A percentile compares a stretch with the other conserved stretches of the same genome.
Conservation (phyloP, 2,888 invertebrate genomes). For the Acanthosepion lycidas region DNA sequence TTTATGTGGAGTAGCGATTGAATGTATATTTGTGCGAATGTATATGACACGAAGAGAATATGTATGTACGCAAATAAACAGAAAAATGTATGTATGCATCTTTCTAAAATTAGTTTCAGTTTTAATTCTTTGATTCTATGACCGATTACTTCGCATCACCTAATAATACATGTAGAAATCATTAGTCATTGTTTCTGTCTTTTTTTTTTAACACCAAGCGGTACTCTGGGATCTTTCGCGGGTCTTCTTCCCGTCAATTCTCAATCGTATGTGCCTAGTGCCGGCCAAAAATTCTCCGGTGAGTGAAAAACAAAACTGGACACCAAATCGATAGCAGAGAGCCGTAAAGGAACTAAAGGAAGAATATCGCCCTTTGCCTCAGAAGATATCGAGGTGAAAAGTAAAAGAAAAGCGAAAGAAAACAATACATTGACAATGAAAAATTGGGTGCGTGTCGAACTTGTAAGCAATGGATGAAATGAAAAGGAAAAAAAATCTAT, state of each 20-base stretch:
- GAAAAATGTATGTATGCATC: too few relatives aligned
- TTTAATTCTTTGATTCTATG: not conserved
- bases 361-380: not conserved
- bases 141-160: not conserved
- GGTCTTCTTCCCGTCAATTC: not conserved
- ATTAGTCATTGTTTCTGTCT: not conserved
- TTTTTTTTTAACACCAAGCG: not conserved
- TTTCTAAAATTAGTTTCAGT: not conserved
- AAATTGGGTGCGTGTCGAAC: too few relatives aligned
- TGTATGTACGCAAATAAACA: not conserved
- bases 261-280: not conserved
- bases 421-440: too few relatives aligned
- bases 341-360: not conserved
- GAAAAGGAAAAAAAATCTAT: too few relatives aligned
- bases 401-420: too few relatives aligned
- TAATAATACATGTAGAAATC: not conserved
- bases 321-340: not conserved
- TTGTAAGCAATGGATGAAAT: too few relatives aligned
- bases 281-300: not conserved
- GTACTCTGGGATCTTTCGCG: not conserved
- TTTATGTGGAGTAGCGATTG: not conserved
- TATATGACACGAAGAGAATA: not conserved
- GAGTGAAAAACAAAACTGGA: not conserved
- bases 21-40: not conserved
- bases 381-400: too few relatives aligned